Evolutionary conservation across 2,888 invertebrate genomes (phyloP).

Genomic region (Fabriciana adippe): DNA sequence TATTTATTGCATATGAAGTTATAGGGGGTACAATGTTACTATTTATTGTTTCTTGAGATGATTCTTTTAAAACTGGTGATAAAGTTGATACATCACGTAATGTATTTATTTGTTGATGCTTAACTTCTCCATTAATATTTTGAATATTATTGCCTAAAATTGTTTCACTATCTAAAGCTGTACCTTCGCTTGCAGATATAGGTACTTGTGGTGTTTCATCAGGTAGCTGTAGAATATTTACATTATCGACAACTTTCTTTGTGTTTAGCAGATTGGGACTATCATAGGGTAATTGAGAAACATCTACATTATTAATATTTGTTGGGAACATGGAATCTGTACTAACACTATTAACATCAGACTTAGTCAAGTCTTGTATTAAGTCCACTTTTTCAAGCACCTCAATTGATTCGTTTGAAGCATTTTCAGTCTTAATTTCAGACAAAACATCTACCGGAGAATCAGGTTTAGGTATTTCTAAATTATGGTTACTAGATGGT

Average conservation of each 20-base stretch:
- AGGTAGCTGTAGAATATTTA: slow-evolving; percentile 19
- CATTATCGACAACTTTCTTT: slow-evolving; percentile 37
- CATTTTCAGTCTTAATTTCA: slow-evolving; percentile 30
- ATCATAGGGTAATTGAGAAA: slow-evolving; percentile 43
- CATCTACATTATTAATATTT: slow-evolving; percentile 39
- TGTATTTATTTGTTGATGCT: slow-evolving; percentile 10
- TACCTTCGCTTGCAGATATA: slow-evolving; percentile 12
- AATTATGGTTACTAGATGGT: slow-evolving; percentile 3
- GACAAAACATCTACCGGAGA: background rate
- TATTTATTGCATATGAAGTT: background rate
- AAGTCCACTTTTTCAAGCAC: slow-evolving; percentile 51
- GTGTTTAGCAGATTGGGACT: slow-evolving; percentile 40
- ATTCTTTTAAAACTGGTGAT: background rate
- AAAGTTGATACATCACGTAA: slow-evolving; percentile 7
- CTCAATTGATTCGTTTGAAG: slow-evolving; percentile 41
- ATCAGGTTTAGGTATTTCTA: background rate
- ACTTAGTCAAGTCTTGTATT: slow-evolving; percentile 39
- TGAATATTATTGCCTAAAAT: slow-evolving; percentile 21
- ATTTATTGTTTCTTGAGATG: slow-evolving; percentile 5
- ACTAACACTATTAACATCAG: slow-evolving; percentile 46
- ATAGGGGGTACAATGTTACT: background rate
- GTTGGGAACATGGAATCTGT: slow-evolving; percentile 49
- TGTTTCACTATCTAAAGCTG: slow-evolving; percentile 6
- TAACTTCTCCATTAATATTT: slow-evolving; percentile 25
- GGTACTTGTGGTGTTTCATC: slow-evolving; percentile 36